Conservation (phyloP, 1,140 invertebrate species). For the Oryzaephilus surinamensis region DNA sequence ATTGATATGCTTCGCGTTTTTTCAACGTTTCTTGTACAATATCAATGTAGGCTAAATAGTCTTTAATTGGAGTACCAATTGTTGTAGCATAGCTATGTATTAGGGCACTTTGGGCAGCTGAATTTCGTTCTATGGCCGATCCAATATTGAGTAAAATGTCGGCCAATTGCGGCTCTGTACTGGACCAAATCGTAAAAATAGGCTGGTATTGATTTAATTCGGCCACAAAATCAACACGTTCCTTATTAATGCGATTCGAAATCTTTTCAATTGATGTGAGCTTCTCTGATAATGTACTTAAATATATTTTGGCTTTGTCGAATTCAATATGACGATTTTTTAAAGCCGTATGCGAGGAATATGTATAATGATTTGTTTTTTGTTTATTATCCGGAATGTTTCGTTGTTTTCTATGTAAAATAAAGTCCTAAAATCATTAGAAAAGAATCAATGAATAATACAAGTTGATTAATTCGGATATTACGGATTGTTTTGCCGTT, state of each 20-base stretch:
- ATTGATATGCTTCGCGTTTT: conserved; percentile 57
- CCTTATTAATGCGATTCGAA: conserved; percentile 54
- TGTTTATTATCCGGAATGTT: conserved; percentile 45
- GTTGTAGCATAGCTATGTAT: conserved; percentile 35
- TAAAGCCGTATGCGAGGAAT: conserved; percentile 26
- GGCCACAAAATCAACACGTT: conserved; percentile 46
- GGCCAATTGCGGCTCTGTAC: conserved; percentile 42
- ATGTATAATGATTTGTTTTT: conserved; percentile 32
- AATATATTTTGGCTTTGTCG: conserved; percentile 52
- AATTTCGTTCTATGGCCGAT: conserved; percentile 40
- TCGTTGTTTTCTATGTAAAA: conserved; percentile 50
- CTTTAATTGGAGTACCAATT: conserved; percentile 46
- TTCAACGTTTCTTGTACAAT: conserved; percentile 56
- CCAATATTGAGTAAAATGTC: conserved; percentile 38
- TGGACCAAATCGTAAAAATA: conserved; percentile 44
- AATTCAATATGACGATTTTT: conserved; percentile 55
- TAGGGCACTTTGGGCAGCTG: conserved; percentile 42
- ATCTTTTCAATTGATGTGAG: conserved; percentile 54
- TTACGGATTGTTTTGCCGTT: conserved; percentile 54
- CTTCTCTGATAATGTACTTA: conserved; percentile 52
- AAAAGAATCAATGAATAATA: conserved; percentile 10
- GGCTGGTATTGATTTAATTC: conserved; percentile 47
- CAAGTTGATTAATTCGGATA: conserved; percentile 40
- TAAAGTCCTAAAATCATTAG: conserved; percentile 48
- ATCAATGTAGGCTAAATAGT: conserved; percentile 60